Evolutionary conservation across 1,140 invertebrate species (phyloP).

Genomic region (Macrobrachium rosenbergii): DNA sequence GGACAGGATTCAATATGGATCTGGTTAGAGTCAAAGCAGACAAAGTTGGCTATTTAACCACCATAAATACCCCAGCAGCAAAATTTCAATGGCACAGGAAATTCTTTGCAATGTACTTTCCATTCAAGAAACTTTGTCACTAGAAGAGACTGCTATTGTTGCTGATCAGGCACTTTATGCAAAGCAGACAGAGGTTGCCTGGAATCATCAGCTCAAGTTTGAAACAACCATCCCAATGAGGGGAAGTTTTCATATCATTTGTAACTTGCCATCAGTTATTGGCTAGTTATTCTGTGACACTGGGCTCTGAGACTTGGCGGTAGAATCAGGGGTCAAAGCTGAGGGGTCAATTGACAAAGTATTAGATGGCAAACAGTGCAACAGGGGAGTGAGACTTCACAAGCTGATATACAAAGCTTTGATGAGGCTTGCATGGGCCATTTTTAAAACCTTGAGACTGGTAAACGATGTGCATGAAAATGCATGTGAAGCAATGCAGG

Average conservation of each 20-base stretch:
- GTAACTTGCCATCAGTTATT: background rate
- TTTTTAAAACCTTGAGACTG: no score
- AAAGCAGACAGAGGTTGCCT: background rate
- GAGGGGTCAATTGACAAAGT: background rate
- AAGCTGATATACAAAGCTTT: background rate
- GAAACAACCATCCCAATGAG: conserved; percentile 25
- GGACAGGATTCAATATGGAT: no score
- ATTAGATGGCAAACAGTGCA: background rate
- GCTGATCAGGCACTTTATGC: conserved; percentile 30
- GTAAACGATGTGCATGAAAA: no score
- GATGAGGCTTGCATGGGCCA: no score
- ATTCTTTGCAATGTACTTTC: background rate
- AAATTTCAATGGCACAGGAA: conserved; percentile 18
- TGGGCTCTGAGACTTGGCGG: background rate
- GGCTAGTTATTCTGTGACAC: background rate
- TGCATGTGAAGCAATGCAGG: no score
- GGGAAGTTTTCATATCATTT: background rate
- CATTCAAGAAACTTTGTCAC: background rate
- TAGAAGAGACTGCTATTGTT: background rate
- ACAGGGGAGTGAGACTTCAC: background rate
- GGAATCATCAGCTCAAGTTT: conserved; percentile 11
- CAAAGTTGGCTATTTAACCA: conserved; percentile 9
- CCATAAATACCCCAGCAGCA: conserved; percentile 6
- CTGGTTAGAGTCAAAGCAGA: background rate
- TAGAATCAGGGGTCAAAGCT: background rate